Evolutionary conservation across 2,888 invertebrate species (phyloP), one percentile per base, ranked within the genome.

Genomic region (Homarus gammarus): DNA sequence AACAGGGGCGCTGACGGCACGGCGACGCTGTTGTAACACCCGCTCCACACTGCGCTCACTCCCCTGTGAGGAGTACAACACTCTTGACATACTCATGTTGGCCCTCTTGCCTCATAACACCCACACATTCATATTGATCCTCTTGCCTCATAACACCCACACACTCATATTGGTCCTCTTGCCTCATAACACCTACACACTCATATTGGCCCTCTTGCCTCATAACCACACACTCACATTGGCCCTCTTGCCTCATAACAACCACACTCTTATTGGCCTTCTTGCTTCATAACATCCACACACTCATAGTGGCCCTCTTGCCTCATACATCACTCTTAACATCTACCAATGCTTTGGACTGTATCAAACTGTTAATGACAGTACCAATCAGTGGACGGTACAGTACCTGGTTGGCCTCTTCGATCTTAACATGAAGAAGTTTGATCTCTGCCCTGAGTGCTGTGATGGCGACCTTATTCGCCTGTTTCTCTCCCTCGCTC

Each of bases 401-500:
- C 8, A 31, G 15, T 81, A 91, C 91, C 88, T 91, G 91, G 12
- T 84, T 88, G 22, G 91, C 81, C 51, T 91, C 91, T n/a, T 91
- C 84, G 33, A 91, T 91, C 56, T 70, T 84, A 49, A 82, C 64
- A 36, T 87, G 81, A 6, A 91, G 91, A 10, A 84, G 51, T 56
- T 85, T 88, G 72, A 85, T 89, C 18, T 88, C 84, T 2, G 77
- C 33, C 44, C 91, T 81, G 12, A 89, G 70, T 18, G 40, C 27
- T 6, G 77, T 85, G 31, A 89, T 86, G 56, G 82, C 56, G 1
- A 68, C 83, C 78, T 91, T 91, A 51, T 91, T 91, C 49, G 36
- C 40, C n/a, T 61, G 75, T 73, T 89, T 88, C 91, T 91, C 91
- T n/a, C 72, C 84, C 73, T 91, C 91, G 56, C 91, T 91, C 78